A percentile compares a stretch with the other conserved stretches of the same genome.
Evolutionary conservation across 2,888 invertebrate genomes (phyloP).

Genomic region (Xestobium rufovillosum): DNA sequence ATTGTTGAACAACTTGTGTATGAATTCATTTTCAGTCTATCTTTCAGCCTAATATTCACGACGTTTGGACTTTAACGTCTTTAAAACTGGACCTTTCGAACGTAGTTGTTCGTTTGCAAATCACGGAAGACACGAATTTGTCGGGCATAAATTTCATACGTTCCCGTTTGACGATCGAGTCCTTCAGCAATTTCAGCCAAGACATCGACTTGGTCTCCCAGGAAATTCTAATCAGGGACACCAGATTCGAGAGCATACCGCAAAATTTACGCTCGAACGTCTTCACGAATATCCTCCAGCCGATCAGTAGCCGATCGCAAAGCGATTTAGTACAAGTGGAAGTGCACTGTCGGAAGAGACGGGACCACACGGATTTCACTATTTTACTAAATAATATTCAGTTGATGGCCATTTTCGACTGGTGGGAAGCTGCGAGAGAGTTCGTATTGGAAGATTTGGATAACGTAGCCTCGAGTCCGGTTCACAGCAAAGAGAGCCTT

Average conservation of each 20-base stretch:
- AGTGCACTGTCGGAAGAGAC: slow-evolving; percentile 51
- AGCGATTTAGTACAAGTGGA: slow-evolving; percentile 38
- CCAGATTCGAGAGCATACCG: slow-evolving; percentile 58
- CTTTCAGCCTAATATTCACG: slow-evolving; percentile 33
- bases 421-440: slow-evolving; percentile 79
- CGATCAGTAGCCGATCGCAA: slow-evolving; percentile 39
- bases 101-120: slow-evolving; percentile 68
- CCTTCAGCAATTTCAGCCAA: slow-evolving; percentile 80
- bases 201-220: slow-evolving; percentile 90
- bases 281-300: slow-evolving; percentile 82
- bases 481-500: slow-evolving; percentile 24
- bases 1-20: slow-evolving; percentile 12
- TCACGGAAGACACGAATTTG: slow-evolving; percentile 54
- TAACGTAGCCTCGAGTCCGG: slow-evolving; percentile 28
- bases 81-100: slow-evolving; percentile 78
- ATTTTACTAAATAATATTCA: slow-evolving; percentile 91
- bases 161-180: slow-evolving; percentile 78
- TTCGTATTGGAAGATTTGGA: slow-evolving; percentile 56
- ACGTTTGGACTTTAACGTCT: slow-evolving; percentile 71
- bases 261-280: slow-evolving; percentile 72
- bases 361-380: slow-evolving; percentile 69
- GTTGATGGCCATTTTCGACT: slow-evolving; percentile 86
- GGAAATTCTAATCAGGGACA: slow-evolving; percentile 77
- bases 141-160: slow-evolving; percentile 89
- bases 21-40: slow-evolving; percentile 4